Base-by-base conservation (phyloP, 2,113 vertebrate species). In the Cochlearius cochlearius region DNA sequence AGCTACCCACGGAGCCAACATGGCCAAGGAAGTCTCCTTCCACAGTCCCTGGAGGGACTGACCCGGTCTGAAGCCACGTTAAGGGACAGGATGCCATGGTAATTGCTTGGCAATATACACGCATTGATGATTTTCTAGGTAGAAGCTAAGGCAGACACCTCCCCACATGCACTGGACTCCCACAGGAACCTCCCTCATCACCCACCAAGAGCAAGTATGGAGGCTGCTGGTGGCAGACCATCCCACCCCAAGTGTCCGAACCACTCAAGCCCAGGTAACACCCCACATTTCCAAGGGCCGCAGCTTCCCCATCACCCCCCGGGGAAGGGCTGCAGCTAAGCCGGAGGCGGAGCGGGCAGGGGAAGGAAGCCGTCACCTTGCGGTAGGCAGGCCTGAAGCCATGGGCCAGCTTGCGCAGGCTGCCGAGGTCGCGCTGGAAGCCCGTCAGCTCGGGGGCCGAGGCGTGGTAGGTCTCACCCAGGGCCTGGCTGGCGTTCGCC, bases 351-450 rank as follows among this genome's bases (percentile, higher is more conserved):
- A 60, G 18, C 1, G 1, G 47, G 53, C 4, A 2, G 11, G 29
- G 62, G 25, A 73, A 18, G 7, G 0, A 25, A 62, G 45, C 7
- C 11, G 4, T 96, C 94, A 99, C 99, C 99, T 99, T 99, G 97
- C 98, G 99, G 55, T 99, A 99, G 2, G 99, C 99, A 5, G 99
- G 99, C 88, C 99, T 98, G 98, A 99, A 99, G 95, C 98, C 97
- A 63, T 99, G 99, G 7, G 99, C 99, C 89, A 99, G 98, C 92
- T 98, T 99, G 86, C 99, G 98, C 72, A 99, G 98, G 38, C 99
- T 99, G 90, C 99, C 99, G 11, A 99, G 99, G 97, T 99, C 99
- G 1, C 99, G 98, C 96, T 99, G 99, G 98, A 99, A 99, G 84
- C 99, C 99, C 0, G 99, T 98, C 96, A 99, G 96, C 95, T 99